Evolutionary conservation across 2,888 invertebrate species (phyloP).

Genomic region (Cephalotes varians): DNA sequence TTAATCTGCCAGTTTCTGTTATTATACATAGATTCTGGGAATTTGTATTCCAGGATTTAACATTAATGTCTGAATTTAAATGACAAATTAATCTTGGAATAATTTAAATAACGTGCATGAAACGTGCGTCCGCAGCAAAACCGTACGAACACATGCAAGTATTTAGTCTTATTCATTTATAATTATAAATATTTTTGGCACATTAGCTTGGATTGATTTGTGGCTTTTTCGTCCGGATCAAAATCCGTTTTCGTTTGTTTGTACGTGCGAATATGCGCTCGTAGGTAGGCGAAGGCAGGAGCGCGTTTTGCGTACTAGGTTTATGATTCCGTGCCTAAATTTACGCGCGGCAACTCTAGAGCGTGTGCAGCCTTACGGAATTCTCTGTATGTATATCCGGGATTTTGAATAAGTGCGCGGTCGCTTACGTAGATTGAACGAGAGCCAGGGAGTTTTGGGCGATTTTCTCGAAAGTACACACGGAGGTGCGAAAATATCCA

Average conservation of each 20-base stretch:
- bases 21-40: background rate
- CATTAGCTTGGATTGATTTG: background rate
- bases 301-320: slow-evolving; percentile 15
- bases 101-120: background rate
- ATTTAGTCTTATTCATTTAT: background rate
- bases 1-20: background rate
- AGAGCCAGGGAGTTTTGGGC: slow-evolving; percentile 66
- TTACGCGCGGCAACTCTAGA: slow-evolving; percentile 64
- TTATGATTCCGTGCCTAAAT: slow-evolving; percentile 69
- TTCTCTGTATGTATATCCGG: slow-evolving; percentile 60
- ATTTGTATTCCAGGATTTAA: background rate
- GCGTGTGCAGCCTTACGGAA: slow-evolving; percentile 61
- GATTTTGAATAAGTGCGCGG: slow-evolving; percentile 69
- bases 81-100: background rate
- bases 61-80: background rate
- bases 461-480: slow-evolving; percentile 59
- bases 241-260: background rate
- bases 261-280: background rate
- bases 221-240: background rate
- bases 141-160: background rate
- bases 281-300: background rate
- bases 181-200: background rate
- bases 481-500: slow-evolving; percentile 59
- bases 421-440: slow-evolving; percentile 66
- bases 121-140: background rate